These are phyloP conservation scores for Drusus annulatus DNA, from an alignment of 1,140 invertebrate genomes.

Conservation along the genomic window DNA sequence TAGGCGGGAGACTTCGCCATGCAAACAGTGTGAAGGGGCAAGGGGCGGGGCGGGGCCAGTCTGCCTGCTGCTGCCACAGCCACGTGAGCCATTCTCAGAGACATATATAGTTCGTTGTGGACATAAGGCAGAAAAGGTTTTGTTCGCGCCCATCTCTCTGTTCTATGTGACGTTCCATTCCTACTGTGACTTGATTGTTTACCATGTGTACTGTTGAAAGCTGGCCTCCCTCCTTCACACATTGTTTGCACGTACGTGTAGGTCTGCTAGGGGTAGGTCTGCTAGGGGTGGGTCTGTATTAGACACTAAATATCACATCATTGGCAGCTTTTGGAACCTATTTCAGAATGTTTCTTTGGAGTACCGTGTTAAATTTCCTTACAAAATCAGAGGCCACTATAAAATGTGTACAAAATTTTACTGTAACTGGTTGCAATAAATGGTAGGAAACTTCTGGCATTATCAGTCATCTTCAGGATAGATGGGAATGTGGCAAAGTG, in stretches of 20 bases:
- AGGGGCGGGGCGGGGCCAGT: too few species aligned
- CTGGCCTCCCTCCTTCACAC: constrained; percentile 89
- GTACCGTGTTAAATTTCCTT: constrained; percentile 4
- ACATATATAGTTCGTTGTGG: constrained; percentile 56
- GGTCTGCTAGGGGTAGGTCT: too few species aligned
- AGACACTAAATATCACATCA: too few species aligned
- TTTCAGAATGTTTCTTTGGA: not conserved
- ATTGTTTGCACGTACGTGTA: constrained; percentile 85
- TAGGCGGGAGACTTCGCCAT: not conserved
- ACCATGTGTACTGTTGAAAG: constrained; percentile 66
- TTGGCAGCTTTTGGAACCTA: too few species aligned
- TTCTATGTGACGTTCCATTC: constrained; percentile 31
- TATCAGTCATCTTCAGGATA: not conserved
- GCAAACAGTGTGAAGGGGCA: constrained; percentile 11
- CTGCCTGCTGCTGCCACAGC: not conserved
- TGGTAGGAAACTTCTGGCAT: not conserved
- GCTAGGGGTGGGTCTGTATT: too few species aligned
- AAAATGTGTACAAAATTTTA: not conserved
- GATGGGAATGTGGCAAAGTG: too few species aligned
- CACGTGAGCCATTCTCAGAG: constrained; percentile 50
- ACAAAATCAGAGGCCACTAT: not conserved
- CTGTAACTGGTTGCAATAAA: not conserved
- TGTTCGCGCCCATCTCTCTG: not conserved
- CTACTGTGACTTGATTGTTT: constrained; percentile 18
- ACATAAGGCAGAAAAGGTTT: constrained; percentile 58